These are phyloP conservation scores for Eristalis intricaria DNA, from an alignment of 2,888 invertebrate genomes.

Conservation along the genomic window DNA sequence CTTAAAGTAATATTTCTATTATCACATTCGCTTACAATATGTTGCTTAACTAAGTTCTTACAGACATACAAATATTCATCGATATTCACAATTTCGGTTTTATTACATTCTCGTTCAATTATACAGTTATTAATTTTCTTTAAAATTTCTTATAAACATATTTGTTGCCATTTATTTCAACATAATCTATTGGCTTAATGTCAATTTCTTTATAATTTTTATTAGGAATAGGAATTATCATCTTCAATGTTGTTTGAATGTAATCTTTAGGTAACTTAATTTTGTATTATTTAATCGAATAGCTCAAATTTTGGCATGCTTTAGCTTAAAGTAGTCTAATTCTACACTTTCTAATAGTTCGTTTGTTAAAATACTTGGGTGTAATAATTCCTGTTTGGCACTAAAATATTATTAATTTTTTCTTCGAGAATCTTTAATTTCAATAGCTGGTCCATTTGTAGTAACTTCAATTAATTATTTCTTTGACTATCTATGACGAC, in stretches of 20 bases:
- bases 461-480: slow-evolving; percentile 4
- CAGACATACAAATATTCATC: slow-evolving; percentile 7
- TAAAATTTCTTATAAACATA: neutral
- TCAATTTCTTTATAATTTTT: slow-evolving; percentile 14
- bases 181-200: neutral
- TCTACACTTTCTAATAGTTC: slow-evolving; percentile 5
- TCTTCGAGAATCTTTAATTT: slow-evolving; percentile 14
- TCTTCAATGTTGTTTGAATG: slow-evolving; percentile 18
- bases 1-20: neutral
- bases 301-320: slow-evolving; percentile 11
- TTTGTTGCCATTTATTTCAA: too few relatives aligned
- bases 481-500: slow-evolving; percentile 7
- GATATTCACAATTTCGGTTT: slow-evolving; percentile 10
- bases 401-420: slow-evolving; percentile 28
- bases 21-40: neutral
- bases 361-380: slow-evolving; percentile 14
- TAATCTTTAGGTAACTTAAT: slow-evolving; percentile 11
- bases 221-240: slow-evolving; percentile 17
- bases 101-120: slow-evolving; percentile 1
- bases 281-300: slow-evolving; percentile 8
- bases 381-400: slow-evolving; percentile 17
- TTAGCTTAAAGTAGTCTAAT: slow-evolving; percentile 15
- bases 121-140: neutral
- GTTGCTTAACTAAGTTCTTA: neutral
- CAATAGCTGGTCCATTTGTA: slow-evolving; percentile 16